phyloP scores from a whole-genome alignment of 2,113 vertebrate genomes.

The Antidorcas marsupialis region DNA sequence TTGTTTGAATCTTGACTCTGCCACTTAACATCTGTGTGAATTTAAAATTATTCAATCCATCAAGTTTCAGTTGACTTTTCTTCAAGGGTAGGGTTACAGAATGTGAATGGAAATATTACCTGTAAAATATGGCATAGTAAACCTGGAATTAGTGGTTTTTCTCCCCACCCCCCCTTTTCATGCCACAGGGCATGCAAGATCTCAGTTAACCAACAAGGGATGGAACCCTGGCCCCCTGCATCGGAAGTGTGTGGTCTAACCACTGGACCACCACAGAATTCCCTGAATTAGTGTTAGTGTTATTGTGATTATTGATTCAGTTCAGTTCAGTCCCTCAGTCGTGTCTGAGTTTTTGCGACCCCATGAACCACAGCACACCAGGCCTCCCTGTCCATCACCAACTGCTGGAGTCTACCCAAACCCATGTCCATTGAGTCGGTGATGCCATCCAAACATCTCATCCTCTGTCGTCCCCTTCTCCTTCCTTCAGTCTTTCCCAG shows the following conservation, averaged over 20 bases:
- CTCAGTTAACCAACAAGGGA: neutral
- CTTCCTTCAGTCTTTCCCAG: too few species aligned
- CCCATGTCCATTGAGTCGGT: too few species aligned
- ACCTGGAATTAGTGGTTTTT: neutral
- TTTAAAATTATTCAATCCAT: neutral
- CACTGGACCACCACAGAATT: neutral
- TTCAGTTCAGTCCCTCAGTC: too few species aligned
- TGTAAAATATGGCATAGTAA: neutral
- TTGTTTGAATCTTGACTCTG: neutral
- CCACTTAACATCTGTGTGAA: neutral
- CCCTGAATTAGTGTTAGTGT: neutral
- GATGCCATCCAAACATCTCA: too few species aligned
- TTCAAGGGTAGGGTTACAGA: neutral
- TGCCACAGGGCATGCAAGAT: neutral
- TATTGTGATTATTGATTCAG: too few species aligned
- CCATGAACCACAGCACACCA: too few species aligned
- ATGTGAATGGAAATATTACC: neutral
- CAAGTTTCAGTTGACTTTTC: neutral
- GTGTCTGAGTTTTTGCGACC: too few species aligned
- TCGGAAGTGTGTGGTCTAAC: neutral
- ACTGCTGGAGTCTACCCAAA: too few species aligned
- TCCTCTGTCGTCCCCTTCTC: too few species aligned
- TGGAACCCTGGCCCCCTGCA: neutral
- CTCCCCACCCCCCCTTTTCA: neutral
- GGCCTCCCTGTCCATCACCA: too few species aligned